Evolutionary conservation across 1,140 invertebrate genomes (phyloP), one percentile per base, ranked within the genome.

Genomic region (Calephelis virginiensis): DNA sequence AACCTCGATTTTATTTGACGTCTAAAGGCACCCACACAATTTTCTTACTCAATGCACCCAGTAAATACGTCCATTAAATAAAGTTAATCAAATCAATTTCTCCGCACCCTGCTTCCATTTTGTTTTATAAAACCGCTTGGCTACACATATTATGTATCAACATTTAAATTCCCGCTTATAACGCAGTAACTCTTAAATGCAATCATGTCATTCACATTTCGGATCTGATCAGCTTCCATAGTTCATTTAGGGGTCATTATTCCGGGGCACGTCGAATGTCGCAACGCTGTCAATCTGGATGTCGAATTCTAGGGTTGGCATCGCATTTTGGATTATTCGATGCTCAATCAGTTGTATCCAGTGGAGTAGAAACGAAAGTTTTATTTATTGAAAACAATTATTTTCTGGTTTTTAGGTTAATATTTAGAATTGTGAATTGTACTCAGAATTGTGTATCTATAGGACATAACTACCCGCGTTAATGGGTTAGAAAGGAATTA

Each of bases 181-280:
- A 59, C 47, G 66, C 67, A 72, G 63, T 72, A 68, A 69, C 70
- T 70, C 70, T 75, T 70, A 69, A 75, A 75, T 75, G 71, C 71
- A 75, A 80, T 78, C 75, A 72, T 71, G 70, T 75, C 70, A 76
- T 47, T 60, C 69, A 69, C 72, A 75, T 77, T 78, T 74, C 73
- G 74, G 78, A 73, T 77, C 72, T 69, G 60, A 71, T 73, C 73
- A 74, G 72, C 69, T 69, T 68, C 72, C 76, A 64, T 66, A 76
- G 69, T 81, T 79, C 81, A 83, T 85, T 82, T 83, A 72, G 63
- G 73, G 70, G 75, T 77, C 78, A 82, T 84, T 84, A 84, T 82
- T 77, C 76, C 66, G 66, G 63, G 66, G 66, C 79, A 78, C 74
- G 78, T 73, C 67, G 66, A 70, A 63, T 62, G 66, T 71, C 68